A percentile compares a stretch with the other conserved stretches of the same genome.
These are phyloP conservation scores for Drosophila birchii DNA, from an alignment of 2,888 invertebrate genomes.

Conservation along the genomic window DNA sequence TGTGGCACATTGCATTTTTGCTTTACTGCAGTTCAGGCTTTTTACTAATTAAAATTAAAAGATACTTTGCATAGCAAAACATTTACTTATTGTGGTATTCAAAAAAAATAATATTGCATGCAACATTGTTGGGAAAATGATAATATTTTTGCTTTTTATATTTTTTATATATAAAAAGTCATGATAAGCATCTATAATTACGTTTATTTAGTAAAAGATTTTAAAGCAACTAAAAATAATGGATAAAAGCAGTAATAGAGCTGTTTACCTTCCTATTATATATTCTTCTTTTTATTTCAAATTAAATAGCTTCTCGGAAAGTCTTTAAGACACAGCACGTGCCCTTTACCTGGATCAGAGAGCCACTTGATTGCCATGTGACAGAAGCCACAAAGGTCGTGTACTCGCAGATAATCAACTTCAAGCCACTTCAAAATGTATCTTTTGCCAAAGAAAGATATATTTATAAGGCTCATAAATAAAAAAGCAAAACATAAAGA, in stretches of 20 bases:
- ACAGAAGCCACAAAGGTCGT: constrained; percentile 30
- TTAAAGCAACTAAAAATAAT: not conserved
- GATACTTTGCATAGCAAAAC: constrained; percentile 19
- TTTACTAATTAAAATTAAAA: constrained; percentile 10
- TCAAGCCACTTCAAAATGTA: constrained; percentile 35
- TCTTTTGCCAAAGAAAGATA: constrained; percentile 53
- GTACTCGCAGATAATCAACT: constrained; percentile 65
- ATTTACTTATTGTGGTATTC: not conserved
- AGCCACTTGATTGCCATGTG: constrained; percentile 58
- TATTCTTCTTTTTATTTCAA: not conserved
- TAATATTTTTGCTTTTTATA: not conserved
- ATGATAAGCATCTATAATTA: not conserved
- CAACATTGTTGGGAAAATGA: not conserved
- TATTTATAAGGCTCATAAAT: constrained; percentile 79
- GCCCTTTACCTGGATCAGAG: constrained; percentile 63
- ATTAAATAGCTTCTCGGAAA: constrained; percentile 13
- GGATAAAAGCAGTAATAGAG: not conserved
- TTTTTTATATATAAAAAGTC: not conserved
- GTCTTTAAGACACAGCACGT: constrained; percentile 60
- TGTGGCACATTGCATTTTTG: constrained; percentile 38
- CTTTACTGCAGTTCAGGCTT: constrained; percentile 1
- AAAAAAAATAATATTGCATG: not conserved
- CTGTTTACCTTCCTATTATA: not conserved
- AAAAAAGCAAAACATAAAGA: constrained; percentile 58
- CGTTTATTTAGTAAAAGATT: no score